Base-by-base conservation (phyloP, 2,888 invertebrate species). In the Boloria selene region DNA sequence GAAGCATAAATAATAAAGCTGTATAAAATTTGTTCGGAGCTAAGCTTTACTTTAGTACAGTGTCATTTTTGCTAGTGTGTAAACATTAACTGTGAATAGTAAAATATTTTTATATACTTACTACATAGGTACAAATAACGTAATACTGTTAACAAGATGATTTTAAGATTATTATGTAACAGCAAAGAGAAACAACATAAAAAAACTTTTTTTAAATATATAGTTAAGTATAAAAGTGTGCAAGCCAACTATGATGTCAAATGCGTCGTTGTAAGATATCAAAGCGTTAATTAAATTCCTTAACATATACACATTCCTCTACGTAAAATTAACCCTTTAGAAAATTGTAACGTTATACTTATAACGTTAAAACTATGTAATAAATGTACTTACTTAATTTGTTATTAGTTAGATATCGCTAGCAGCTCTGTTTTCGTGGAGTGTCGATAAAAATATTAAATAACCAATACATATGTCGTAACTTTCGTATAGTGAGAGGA, bases 271-370 rank as follows among this genome's bases (percentile, higher is more conserved):
- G 72, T 72, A 77, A 82, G 79, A 83, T 83, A 84, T 85, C 84
- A 82, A 79, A 81, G 79, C 82, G 81, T 84, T 89, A 86, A 90
- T 88, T 86, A 88, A 85, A 88, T 88, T 88, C 87, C 87, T 73
- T 78, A 74, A 71, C 77, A 31, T 78, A 72, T 82, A 83, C 80
- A 38, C 31, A 38, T 38, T 38, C 31, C 31, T 38, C 3, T 10
- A 38, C 10, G 79, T 84, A 80, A 85, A 86, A 86, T 85, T 84
- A 86, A 85, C 85, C 81, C 81, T 83, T 85, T 83, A 81, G 86
- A 87, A 89, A 87, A 88, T 87, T 56, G 22, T 45, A 26, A 22
- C 22, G 44, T 44, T 10, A 10, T 38, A 38, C n/a, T n/a, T n/a
- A n/a, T n/a, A n/a, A n/a, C 10, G 31, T 38, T 38, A 38, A 79